These are phyloP conservation scores for Crypturellus undulatus DNA, from an alignment of 2,113 vertebrate species.

Conservation along the genomic window DNA sequence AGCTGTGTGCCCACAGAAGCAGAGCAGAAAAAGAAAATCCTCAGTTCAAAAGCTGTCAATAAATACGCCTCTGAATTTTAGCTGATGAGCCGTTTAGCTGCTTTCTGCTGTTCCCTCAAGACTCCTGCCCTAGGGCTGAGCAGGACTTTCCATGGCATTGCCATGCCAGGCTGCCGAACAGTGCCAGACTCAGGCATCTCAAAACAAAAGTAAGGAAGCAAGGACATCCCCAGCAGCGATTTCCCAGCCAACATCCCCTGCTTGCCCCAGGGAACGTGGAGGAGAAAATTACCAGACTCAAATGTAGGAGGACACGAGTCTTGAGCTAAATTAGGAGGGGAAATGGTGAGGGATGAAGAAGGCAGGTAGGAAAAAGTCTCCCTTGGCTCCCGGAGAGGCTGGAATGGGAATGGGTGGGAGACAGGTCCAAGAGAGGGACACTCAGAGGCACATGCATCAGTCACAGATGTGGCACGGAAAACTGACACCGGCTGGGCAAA, in stretches of 20 bases:
- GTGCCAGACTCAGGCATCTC: neutral
- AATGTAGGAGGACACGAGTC: accelerated
- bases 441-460: neutral
- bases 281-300: neutral
- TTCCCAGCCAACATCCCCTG: neutral
- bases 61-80: neutral
- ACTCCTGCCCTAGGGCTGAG: neutral
- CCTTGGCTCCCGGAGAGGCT: neutral
- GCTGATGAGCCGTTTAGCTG: neutral
- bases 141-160: neutral
- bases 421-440: neutral
- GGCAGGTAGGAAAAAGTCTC: neutral
- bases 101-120: neutral
- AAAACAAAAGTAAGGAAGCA: neutral
- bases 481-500: neutral
- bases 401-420: neutral
- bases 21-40: neutral
- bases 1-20: neutral
- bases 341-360: neutral
- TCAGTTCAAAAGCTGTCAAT: neutral
- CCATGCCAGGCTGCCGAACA: neutral
- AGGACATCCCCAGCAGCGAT: neutral
- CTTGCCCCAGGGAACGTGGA: neutral
- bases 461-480: neutral
- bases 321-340: neutral